These are phyloP conservation scores for Laticauda colubrina DNA, from an alignment of 2,113 vertebrate species.

Conservation along the genomic window DNA sequence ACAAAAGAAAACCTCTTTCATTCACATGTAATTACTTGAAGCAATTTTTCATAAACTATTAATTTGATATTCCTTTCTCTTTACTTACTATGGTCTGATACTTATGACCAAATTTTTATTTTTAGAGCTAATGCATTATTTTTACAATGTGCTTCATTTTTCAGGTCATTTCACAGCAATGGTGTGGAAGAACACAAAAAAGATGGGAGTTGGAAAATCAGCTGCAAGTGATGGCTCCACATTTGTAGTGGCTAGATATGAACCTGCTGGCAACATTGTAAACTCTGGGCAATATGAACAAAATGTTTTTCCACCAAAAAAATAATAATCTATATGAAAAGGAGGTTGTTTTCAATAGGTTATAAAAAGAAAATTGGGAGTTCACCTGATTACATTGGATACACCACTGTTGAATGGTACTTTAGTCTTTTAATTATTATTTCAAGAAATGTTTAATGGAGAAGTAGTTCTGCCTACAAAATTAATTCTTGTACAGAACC, in stretches of 20 bases:
- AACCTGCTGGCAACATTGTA: conserved; percentile 92
- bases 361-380: conserved; percentile 38
- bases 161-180: conserved; percentile 97
- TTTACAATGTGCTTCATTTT: conserved; percentile 14
- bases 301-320: conserved; percentile 88
- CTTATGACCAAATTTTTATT: neutral
- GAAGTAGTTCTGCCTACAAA: neutral
- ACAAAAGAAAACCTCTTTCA: neutral
- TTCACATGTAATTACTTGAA: neutral
- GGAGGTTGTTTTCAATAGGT: conserved; percentile 9
- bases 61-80: neutral
- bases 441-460: neutral
- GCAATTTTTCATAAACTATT: neutral
- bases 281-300: conserved; percentile 94
- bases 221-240: conserved; percentile 88
- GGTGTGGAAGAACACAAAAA: conserved; percentile 92
- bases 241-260: conserved; percentile 95
- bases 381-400: conserved; percentile 31
- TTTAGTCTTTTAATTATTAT: neutral
- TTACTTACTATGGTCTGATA: neutral
- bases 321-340: conserved; percentile 53
- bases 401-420: conserved; percentile 30
- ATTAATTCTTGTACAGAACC: neutral
- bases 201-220: conserved; percentile 91
- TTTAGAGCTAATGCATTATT: neutral